Base-by-base conservation (phyloP, 1,140 invertebrate genomes). In the Gonioctena quinquepunctata region DNA sequence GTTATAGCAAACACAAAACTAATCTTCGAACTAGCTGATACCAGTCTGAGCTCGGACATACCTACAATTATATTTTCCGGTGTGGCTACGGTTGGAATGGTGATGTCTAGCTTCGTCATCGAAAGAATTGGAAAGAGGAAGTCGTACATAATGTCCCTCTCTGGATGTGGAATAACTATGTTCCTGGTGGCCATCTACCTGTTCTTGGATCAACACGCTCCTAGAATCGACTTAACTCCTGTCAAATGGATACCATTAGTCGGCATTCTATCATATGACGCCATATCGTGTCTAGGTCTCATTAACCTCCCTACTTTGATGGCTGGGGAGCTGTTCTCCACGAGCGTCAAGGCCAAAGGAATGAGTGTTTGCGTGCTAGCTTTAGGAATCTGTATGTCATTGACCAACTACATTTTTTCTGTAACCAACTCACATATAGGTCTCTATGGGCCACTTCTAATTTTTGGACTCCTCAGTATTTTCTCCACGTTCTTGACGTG, bases 381-480 rank as follows among this genome's bases (percentile, higher is more conserved):
- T 2, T 79, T 74, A 60, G 74, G 63, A 7, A n/a, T 75, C 5
- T 52, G 49, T 13, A 56, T 74, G 1, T 69, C 85, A 67, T 28
- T 84, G 19, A 80, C 84, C 0, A 84, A 85, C 0, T 74, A 77
- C 62, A 8, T 79, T 16, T 80, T 80, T 63, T 64, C 76, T 50
- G 78, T 85, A 1, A 71, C 86, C 0, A 77, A 81, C 63, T 78
- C 79, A 2, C 52, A 83, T 1, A 86, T 96, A 54, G 91, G 93
- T 0, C 83, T 88, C 28, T 86, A 89, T 71, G 91, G 90, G 1
- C 89, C 91, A 0, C 94, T 96, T 81, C 93, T 92, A 89, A 77
- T 95, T 42, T 98, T 95, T 65, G 50, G 63, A 22, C 25, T 65
- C 26, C 64, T 57, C 42, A 67, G 62, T 66, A 56, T 65, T 8